Evolutionary conservation across 2,888 invertebrate genomes (phyloP), one percentile per base, ranked within the genome.

Genomic region (Timema podura): DNA sequence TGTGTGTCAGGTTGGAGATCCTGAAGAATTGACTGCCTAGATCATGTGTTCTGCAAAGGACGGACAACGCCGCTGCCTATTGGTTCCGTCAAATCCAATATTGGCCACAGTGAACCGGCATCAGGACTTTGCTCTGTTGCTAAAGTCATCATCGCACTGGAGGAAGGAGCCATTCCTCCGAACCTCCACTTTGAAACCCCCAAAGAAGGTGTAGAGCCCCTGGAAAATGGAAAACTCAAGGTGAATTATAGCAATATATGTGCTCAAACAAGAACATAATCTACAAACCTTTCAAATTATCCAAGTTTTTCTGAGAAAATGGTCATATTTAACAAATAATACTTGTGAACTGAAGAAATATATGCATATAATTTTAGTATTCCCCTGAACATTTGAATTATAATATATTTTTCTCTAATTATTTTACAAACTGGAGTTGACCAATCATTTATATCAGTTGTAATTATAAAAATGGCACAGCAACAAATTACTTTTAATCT

Each of bases 21-120:
- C 88, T 69, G 83, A 85, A 69, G 91, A 91, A 78, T 79, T 88
- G n/a, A 85, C 87, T 76, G 84, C 87, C 84, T 90, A 69, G 83
- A 84, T 46, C 82, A 85, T 68, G 82, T 87, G 0, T 87, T 87
- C 77, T 87, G 87, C 76, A 78, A 80, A 51, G 79, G 82, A 65
- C 80, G 87, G 70, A 83, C 83, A 0, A 83, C 85, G 0, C 85
- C 89, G 0, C 81, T 91, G 3, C 79, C 85, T 6, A 84, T 91
- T 64, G 97, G 97, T 2, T 94, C 96, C 0, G 89, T 96, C 48
- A 98, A 98, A 79, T 95, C 96, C 0, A 98, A 96, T 81, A 86
- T 96, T 80, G 98, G 98, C 0, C 98, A 98, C 81, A 87, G 93
- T 0, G 98, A 98, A 79, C 91, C 96, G 0, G 88, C 89, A 2